Evolutionary conservation across 2,797 vertebrate species (phyloP), one percentile per base, ranked within the genome.

Genomic region (Paratrypauchen microcephalus): DNA sequence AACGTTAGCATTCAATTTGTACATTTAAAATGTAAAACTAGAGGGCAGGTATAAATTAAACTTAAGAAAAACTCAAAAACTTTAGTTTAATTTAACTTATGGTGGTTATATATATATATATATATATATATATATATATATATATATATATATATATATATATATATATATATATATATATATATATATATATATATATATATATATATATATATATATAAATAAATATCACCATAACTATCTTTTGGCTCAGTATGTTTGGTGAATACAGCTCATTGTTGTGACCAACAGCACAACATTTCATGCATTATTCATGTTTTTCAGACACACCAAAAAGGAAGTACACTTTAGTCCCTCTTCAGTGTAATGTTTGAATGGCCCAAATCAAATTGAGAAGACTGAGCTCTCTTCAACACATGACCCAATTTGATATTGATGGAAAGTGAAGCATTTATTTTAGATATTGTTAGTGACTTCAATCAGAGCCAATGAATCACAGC

Each of bases 371-470:
- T 50, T 65, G 16, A 65, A 65, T 65, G 45, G 23, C 41, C 24
- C 28, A 7, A 48, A 65, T 65, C 63, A 50, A 65, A 50, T 4
- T 26, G 16, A 64, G 23, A 13, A 62, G 36, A 21, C 39, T 47
- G 8, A 5, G 16, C 63, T 50, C 45, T 4, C 23, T 48, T 26
- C 16, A 65, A 65, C 16, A 65, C 63, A 65, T 65, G 63, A 65
- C 63, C 63, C 47, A 52, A 47, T 65, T 65, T 50, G 47, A 28
- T 65, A 65, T 65, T 65, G 63, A 65, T 65, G 63, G 45, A 82
- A 71, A 68, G 76, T 80, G 69, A 77, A 72, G 70, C 72, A 56
- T 60, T 26, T 59, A 62, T 74, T 64, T 60, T n/a, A 79, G 73
- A 55, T 71, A 36, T 63, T 56, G 26, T 65, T 66, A 48, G 63